Evolutionary conservation across 2,113 vertebrate genomes (phyloP).

Genomic region (Trinectes maculatus): DNA sequence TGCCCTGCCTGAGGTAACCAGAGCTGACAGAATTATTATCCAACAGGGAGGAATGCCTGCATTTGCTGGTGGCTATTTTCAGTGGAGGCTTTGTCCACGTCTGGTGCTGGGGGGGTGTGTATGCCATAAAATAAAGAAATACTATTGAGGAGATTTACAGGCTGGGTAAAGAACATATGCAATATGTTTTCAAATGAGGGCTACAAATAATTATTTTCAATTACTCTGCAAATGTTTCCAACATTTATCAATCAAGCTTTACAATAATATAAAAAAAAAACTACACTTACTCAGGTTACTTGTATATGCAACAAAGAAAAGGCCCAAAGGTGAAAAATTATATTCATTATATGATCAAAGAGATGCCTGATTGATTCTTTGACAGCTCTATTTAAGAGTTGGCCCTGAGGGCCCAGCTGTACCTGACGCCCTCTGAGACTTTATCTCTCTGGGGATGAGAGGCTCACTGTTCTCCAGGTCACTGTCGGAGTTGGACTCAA

Average conservation of each 20-base stretch:
- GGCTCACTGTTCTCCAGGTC: slow-evolving; percentile 90
- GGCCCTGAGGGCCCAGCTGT: slow-evolving; percentile 2
- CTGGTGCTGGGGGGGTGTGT: neutral
- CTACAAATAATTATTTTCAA: too few species aligned
- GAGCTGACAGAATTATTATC: neutral
- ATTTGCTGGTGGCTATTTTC: neutral
- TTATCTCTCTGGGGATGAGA: slow-evolving; percentile 92
- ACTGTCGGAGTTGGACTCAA: slow-evolving; percentile 93
- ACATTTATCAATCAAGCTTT: too few species aligned
- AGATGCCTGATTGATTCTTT: neutral
- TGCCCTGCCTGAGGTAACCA: neutral
- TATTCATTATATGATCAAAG: too few species aligned
- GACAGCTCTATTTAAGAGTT: neutral
- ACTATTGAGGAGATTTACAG: too few species aligned
- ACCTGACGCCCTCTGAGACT: slow-evolving; percentile 95
- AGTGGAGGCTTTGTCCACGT: neutral
- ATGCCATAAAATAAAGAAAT: too few species aligned
- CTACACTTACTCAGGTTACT: too few species aligned
- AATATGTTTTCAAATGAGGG: too few species aligned
- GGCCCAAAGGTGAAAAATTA: too few species aligned
- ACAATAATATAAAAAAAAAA: too few species aligned
- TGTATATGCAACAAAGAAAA: too few species aligned
- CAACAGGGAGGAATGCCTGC: neutral
- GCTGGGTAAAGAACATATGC: too few species aligned
- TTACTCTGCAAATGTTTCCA: too few species aligned